Conservation (phyloP, 2,888 invertebrate species). For the Meta bourneti region DNA sequence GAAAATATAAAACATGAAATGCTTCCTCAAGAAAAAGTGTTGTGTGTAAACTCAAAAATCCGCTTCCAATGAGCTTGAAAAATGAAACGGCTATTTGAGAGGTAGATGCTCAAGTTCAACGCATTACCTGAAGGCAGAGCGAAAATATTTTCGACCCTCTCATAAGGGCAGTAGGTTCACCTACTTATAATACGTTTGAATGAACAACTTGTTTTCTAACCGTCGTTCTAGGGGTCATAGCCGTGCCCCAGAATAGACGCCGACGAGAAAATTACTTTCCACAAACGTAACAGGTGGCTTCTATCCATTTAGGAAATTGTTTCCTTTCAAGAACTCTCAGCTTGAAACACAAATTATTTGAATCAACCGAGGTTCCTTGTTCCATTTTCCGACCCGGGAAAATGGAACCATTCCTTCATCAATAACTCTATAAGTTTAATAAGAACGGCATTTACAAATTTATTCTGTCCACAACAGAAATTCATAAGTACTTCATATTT, state of each 20-base stretch:
- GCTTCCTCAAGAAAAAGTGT: too few species aligned
- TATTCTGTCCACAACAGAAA: too few species aligned
- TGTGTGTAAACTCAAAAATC: too few species aligned
- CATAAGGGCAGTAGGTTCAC: slow-evolving; percentile 34
- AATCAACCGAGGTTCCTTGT: neutral
- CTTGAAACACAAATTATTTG: neutral
- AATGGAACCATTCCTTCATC: too few species aligned
- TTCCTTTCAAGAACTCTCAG: neutral
- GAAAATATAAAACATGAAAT: too few species aligned
- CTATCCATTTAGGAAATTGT: neutral
- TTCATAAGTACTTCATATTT: too few species aligned
- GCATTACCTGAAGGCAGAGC: slow-evolving; percentile 22
- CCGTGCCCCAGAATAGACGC: neutral
- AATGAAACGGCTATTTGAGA: too few species aligned
- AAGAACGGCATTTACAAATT: too few species aligned
- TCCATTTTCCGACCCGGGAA: too few species aligned
- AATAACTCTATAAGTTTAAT: too few species aligned
- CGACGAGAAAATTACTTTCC: neutral
- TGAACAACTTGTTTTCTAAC: slow-evolving; percentile 31
- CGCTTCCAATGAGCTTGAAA: too few species aligned
- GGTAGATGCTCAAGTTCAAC: slow-evolving; percentile 12
- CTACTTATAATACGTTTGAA: slow-evolving; percentile 33
- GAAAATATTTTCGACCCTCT: slow-evolving; percentile 28
- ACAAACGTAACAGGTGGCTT: neutral
- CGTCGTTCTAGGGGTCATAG: slow-evolving; percentile 6